These are phyloP conservation scores for Phaetusa simplex DNA, from an alignment of 2,113 vertebrate genomes.

Conservation along the genomic window DNA sequence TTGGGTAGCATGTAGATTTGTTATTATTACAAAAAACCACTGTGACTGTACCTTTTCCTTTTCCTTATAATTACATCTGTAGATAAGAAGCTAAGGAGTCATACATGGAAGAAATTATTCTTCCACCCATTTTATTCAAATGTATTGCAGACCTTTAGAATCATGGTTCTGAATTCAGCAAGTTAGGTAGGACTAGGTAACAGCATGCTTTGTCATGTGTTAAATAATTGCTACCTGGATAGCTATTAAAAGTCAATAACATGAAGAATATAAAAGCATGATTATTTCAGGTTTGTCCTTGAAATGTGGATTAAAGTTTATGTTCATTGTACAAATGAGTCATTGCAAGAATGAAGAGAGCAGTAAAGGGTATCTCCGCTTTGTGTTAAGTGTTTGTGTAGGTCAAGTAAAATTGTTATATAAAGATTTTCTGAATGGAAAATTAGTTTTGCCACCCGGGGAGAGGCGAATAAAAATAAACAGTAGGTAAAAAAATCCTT, in stretches of 20 bases:
- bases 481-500: not conserved
- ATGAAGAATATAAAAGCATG: not conserved
- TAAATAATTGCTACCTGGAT: conserved; percentile 34
- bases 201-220: not conserved
- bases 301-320: conserved; percentile 23
- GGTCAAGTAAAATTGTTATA: not conserved
- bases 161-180: not conserved
- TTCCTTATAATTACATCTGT: not conserved
- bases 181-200: not conserved
- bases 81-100: not conserved
- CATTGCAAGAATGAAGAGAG: not conserved
- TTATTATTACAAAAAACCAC: not conserved
- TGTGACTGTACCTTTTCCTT: not conserved
- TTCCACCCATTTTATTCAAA: not conserved
- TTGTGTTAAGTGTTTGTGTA: not conserved
- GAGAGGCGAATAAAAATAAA: not conserved
- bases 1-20: not conserved
- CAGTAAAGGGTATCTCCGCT: not conserved
- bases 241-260: conserved; percentile 35
- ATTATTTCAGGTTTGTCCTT: conserved; percentile 41
- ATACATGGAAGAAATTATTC: not conserved
- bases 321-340: conserved; percentile 1
- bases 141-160: not conserved
- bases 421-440: not conserved
- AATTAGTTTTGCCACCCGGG: not conserved